Base-by-base conservation (phyloP, 2,797 vertebrate species). In the Schizothorax lantsangensis region DNA sequence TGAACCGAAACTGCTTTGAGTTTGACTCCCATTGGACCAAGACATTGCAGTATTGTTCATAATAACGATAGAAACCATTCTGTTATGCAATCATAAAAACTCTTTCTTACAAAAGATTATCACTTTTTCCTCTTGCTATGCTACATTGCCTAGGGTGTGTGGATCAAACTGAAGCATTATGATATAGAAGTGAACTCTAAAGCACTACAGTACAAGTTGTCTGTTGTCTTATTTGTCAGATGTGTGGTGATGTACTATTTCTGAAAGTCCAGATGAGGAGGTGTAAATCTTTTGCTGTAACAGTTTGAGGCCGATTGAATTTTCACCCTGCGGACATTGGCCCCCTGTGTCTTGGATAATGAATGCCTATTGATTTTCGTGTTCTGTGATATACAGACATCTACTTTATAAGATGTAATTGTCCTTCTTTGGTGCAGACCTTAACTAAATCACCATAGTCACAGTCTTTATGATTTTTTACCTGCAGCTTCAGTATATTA, bases 291-390 rank as follows among this genome's bases (percentile, higher is more conserved):
- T 85, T 85, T 43, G n/a, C 62, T 69, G 2, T 83, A 72, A 43
- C 83, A 26, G 59, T 36, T 38, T 75, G 83, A 68, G 30, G 86
- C 47, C n/a, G 52, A 71, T 85, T 80, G 26, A 77, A 72, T 79
- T 79, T 85, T 85, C 12, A 79, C 59, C 74, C 47, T 57, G 74
- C n/a, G 64, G 73, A 69, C 45, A 59, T 6, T 33, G 49, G 36
- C 52, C 26, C 9, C 36, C 64, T 30, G 62, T 40, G 38, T 80
- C 47, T 62, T 26, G 26, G 43, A 68, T 54, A 84, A 78, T 84
- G 33, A 78, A 84, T 77, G 15, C 45, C 62, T 71, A 85, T 79
- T 85, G 84, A 79, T 69, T 85, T 79, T 23, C 36, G n/a, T 69
- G 75, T 45, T 71, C 64, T 57, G 6, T 79, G 62, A 85, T 79